A percentile compares a stretch with the other conserved stretches of the same genome.
These are phyloP conservation scores for Oryctes rhinoceros DNA, from an alignment of 1,140 invertebrate species.

Conservation along the genomic window DNA sequence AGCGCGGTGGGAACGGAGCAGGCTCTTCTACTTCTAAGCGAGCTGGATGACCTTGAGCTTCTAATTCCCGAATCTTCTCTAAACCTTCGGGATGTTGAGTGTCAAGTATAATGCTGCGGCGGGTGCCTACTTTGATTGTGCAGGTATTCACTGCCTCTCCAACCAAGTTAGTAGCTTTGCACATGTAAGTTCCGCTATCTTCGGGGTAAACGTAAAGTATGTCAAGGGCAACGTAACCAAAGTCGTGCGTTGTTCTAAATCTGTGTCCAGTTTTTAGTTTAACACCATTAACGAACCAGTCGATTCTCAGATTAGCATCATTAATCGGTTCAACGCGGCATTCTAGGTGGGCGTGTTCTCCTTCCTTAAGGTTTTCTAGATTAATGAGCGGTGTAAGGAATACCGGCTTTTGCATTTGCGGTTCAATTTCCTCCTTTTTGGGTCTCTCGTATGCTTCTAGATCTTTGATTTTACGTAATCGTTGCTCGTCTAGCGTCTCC, in stretches of 20 bases:
- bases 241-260: slow-evolving; percentile 92
- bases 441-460: slow-evolving; percentile 84
- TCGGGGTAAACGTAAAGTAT: slow-evolving; percentile 93
- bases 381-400: slow-evolving; percentile 88
- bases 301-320: slow-evolving; percentile 92
- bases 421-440: slow-evolving; percentile 78
- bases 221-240: slow-evolving; percentile 94
- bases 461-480: slow-evolving; percentile 87
- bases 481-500: slow-evolving; percentile 88
- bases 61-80: slow-evolving; percentile 89
- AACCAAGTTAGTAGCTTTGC: slow-evolving; percentile 89
- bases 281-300: slow-evolving; percentile 93
- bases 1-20: slow-evolving; percentile 78
- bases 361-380: slow-evolving; percentile 87
- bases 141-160: slow-evolving; percentile 94
- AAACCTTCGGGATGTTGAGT: slow-evolving; percentile 92
- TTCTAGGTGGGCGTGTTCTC: slow-evolving; percentile 93
- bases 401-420: slow-evolving; percentile 81
- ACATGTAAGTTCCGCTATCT: slow-evolving; percentile 94
- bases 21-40: slow-evolving; percentile 84
- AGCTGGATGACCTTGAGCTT: slow-evolving; percentile 80
- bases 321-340: slow-evolving; percentile 95
- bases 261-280: slow-evolving; percentile 83
- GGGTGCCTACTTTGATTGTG: slow-evolving; percentile 81
- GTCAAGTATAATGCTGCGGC: slow-evolving; percentile 85